A percentile compares a stretch with the other conserved stretches of the same genome.
Evolutionary conservation across 2,113 vertebrate species (phyloP).

Genomic region (Romanogobio albipinnatus): DNA sequence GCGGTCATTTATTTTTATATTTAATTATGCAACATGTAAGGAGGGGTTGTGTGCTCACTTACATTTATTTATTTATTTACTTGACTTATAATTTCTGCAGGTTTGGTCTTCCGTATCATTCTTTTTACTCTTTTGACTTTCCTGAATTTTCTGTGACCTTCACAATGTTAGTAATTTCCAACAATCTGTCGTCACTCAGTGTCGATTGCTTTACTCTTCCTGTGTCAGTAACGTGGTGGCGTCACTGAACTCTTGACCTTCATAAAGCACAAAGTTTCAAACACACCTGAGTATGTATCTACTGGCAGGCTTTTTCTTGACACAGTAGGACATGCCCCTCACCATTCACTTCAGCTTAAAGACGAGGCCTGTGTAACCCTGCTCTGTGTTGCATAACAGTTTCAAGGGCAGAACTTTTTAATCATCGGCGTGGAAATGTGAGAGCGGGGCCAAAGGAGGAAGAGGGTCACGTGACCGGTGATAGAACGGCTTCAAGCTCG

Average conservation of each 20-base stretch:
- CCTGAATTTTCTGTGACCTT: neutral
- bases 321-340: neutral
- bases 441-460: conserved; percentile 66
- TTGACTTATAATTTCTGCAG: too few relatives aligned
- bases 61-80: too few relatives aligned
- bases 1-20: too few relatives aligned
- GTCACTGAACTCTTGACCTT: neutral
- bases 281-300: neutral
- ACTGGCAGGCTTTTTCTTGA: neutral
- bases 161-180: neutral
- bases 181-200: conserved; percentile 15
- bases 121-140: neutral
- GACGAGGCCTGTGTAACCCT: neutral
- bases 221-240: conserved; percentile 11
- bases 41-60: too few relatives aligned
- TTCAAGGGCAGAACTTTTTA: conserved; percentile 70
- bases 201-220: conserved; percentile 8
- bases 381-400: conserved; percentile 41
- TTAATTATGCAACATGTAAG: too few relatives aligned
- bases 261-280: neutral
- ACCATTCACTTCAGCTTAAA: neutral
- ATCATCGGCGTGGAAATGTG: conserved; percentile 67
- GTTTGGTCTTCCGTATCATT: neutral
- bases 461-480: conserved; percentile 65
- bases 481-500: conserved; percentile 58